Evolutionary conservation across 2,113 vertebrate genomes (phyloP).

Genomic region (Lepus europaeus): DNA sequence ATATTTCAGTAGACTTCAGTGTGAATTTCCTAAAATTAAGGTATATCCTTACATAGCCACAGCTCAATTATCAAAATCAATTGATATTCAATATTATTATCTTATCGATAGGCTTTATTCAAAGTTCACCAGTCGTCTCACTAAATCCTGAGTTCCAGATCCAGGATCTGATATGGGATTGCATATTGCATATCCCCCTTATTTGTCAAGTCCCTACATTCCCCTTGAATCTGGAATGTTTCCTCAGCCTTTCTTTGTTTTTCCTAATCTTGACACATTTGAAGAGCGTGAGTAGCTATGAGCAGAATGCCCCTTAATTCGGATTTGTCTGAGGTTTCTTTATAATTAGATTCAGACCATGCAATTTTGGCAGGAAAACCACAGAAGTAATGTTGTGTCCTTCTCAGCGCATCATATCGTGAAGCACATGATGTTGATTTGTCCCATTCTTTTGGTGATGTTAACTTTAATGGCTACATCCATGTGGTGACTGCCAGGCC

Average conservation of each 20-base stretch:
- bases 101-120: not conserved
- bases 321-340: constrained; percentile 70
- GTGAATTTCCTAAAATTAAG: constrained; percentile 45
- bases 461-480: constrained; percentile 70
- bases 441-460: constrained; percentile 41
- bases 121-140: not conserved
- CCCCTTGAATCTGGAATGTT: not conserved
- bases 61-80: not conserved
- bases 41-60: not conserved
- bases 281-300: constrained; percentile 38
- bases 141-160: not conserved
- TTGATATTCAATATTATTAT: not conserved
- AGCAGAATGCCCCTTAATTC: constrained; percentile 61
- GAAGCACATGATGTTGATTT: constrained; percentile 61
- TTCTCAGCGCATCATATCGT: constrained; percentile 36
- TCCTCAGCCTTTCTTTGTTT: not conserved
- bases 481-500: constrained; percentile 51
- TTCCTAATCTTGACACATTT: constrained; percentile 58
- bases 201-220: constrained; percentile 23
- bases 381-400: constrained; percentile 34
- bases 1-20: not conserved
- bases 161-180: not conserved
- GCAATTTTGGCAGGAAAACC: constrained; percentile 56
- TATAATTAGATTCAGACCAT: constrained; percentile 69
- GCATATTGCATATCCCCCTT: not conserved